Evolutionary conservation across 2,888 invertebrate species (phyloP).

Genomic region (Perdita meconis): DNA sequence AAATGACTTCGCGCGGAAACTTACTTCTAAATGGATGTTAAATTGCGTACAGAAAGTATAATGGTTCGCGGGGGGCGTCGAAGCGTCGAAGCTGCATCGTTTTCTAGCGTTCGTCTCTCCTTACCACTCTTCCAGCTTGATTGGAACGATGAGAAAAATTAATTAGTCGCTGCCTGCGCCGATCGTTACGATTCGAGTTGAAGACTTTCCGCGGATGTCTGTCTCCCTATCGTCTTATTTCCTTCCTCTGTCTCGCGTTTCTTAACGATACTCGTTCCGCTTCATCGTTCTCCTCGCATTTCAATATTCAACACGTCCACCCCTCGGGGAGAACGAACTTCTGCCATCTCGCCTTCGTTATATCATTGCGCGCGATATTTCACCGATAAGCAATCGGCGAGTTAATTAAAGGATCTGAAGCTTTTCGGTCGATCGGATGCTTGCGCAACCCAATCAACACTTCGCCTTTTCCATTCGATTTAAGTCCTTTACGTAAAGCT

Average conservation of each 20-base stretch:
- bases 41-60: conserved; percentile 49
- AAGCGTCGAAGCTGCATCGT: conserved; percentile 30
- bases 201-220: conserved; percentile 21
- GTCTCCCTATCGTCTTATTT: conserved; percentile 22
- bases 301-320: conserved; percentile 46
- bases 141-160: conserved; percentile 52
- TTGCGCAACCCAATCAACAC: neutral
- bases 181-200: conserved; percentile 55
- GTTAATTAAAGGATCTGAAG: conserved; percentile 46
- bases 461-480: neutral
- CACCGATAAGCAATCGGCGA: conserved; percentile 37
- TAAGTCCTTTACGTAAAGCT: neutral
- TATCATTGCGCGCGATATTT: conserved; percentile 42
- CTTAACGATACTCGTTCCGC: conserved; percentile 33
- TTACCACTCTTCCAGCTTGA: neutral
- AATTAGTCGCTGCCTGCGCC: conserved; percentile 63
- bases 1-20: conserved; percentile 16
- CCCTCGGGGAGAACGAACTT: conserved; percentile 12
- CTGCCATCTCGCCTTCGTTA: neutral
- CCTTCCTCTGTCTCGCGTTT: conserved; percentile 24
- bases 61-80: conserved; percentile 38
- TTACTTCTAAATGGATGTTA: conserved; percentile 27
- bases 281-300: neutral
- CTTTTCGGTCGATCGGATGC: conserved; percentile 12
- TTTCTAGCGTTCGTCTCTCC: conserved; percentile 38